Evolutionary conservation across 2,888 invertebrate species (phyloP).

Genomic region (Pimpla rufipes): DNA sequence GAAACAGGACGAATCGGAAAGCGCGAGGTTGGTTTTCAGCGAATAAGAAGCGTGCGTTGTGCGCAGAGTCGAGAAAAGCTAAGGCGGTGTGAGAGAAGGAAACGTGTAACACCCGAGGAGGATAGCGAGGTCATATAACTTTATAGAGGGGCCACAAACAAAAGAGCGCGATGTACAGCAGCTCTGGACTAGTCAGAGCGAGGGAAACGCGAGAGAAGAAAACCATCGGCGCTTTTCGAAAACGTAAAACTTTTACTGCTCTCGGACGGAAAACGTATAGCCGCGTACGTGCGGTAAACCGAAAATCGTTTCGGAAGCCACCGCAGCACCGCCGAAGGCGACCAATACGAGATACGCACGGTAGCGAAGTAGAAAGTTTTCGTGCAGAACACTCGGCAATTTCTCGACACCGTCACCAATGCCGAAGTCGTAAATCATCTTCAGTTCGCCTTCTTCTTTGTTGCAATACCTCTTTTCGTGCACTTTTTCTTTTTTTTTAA

Average conservation of each 20-base stretch:
- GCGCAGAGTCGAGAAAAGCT: not conserved
- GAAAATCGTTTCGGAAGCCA: conserved; percentile 70
- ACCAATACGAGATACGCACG: conserved; percentile 12
- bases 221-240: conserved; percentile 59
- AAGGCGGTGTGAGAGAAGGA: conserved; percentile 16
- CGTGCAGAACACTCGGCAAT: not conserved
- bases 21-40: not conserved
- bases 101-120: conserved; percentile 24
- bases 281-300: conserved; percentile 71
- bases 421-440: conserved; percentile 62
- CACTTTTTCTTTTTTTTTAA: conserved; percentile 43
- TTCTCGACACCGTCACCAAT: conserved; percentile 13
- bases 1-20: not conserved
- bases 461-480: conserved; percentile 15
- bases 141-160: conserved; percentile 69
- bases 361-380: conserved; percentile 46
- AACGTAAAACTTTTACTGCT: conserved; percentile 70
- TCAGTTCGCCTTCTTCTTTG: conserved; percentile 4
- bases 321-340: conserved; percentile 49
- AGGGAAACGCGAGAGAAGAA: conserved; percentile 19
- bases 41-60: not conserved
- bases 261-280: conserved; percentile 20
- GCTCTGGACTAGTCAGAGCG: not conserved
- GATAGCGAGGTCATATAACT: conserved; percentile 69
- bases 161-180: conserved; percentile 33